Conservation (phyloP, 1,140 invertebrate genomes). For the Epicauta chinensis region DNA sequence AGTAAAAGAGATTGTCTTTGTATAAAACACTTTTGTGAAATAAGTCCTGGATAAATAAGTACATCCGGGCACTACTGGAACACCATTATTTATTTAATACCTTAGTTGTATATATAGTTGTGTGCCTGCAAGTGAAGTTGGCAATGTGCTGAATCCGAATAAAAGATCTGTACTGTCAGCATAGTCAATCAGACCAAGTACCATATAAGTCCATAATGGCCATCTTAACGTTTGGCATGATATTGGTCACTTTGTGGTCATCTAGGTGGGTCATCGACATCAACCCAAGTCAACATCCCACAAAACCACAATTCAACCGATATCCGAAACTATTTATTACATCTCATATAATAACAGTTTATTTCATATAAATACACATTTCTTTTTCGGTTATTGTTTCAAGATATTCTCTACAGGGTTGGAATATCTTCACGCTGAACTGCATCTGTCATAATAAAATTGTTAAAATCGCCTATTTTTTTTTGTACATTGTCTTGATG, state of each 20-base stretch:
- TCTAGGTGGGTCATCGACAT: constrained; percentile 10
- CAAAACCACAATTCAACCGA: no score
- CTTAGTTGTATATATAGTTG: neutral
- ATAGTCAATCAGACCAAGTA: constrained; percentile 1
- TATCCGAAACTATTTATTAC: constrained; percentile 5
- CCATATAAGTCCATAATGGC: constrained; percentile 9
- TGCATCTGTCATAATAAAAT: neutral
- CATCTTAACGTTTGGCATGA: constrained; percentile 1
- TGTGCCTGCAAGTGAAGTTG: neutral
- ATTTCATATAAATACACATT: no score
- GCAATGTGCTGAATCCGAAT: constrained; percentile 2
- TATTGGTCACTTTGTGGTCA: neutral
- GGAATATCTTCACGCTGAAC: no score
- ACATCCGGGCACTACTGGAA: constrained; percentile 6
- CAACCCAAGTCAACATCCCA: no score
- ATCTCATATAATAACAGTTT: neutral
- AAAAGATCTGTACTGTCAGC: constrained; percentile 9
- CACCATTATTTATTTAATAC: constrained; percentile 7
- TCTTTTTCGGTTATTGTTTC: no score
- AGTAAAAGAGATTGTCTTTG: constrained; percentile 7
- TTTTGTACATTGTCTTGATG: constrained; percentile 5
- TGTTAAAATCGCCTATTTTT: constrained; percentile 7
- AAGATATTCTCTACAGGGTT: no score
- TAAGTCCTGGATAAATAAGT: constrained; percentile 7
- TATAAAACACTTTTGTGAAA: constrained; percentile 2